Conservation (phyloP, 2,797 vertebrate species). For the Eulemur albifrons region DNA sequence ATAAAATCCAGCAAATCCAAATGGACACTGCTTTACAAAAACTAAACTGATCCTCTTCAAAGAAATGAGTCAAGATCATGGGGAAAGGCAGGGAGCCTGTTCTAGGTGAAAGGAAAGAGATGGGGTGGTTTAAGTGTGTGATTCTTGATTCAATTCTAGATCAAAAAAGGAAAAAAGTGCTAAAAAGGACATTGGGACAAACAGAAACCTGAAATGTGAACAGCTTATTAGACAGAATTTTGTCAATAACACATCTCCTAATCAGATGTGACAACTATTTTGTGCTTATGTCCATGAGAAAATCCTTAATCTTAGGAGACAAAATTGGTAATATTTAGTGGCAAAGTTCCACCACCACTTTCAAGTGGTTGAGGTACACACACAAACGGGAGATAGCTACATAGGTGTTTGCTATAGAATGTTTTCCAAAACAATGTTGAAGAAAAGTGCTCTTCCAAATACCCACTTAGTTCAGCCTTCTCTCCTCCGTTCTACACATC, state of each 20-base stretch:
- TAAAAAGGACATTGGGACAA: not conserved
- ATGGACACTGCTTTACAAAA: not conserved
- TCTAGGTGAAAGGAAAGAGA: not conserved
- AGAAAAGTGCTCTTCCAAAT: not conserved
- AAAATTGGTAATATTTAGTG: not conserved
- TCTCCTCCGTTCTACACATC: not conserved
- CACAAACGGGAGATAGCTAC: not conserved
- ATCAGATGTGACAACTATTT: too few relatives aligned
- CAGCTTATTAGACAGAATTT: not conserved
- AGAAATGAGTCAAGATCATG: not conserved
- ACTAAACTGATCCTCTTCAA: too few relatives aligned
- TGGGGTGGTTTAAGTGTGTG: rapidly evolving
- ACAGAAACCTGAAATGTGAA: rapidly evolving
- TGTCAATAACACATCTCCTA: too few relatives aligned
- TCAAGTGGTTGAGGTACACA: not conserved
- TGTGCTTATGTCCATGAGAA: not conserved
- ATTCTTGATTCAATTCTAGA: not conserved
- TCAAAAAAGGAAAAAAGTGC: not conserved
- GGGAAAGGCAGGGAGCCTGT: not conserved
- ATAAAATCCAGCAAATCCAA: not conserved
- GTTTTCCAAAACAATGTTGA: not conserved
- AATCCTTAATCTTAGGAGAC: not conserved
- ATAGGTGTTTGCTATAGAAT: not conserved
- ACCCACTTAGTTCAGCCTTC: not conserved
- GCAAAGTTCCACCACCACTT: not conserved